Evolutionary conservation across 2,113 vertebrate species (phyloP), one percentile per base, ranked within the genome.

Genomic region (Genyomyrus donnyi): DNA sequence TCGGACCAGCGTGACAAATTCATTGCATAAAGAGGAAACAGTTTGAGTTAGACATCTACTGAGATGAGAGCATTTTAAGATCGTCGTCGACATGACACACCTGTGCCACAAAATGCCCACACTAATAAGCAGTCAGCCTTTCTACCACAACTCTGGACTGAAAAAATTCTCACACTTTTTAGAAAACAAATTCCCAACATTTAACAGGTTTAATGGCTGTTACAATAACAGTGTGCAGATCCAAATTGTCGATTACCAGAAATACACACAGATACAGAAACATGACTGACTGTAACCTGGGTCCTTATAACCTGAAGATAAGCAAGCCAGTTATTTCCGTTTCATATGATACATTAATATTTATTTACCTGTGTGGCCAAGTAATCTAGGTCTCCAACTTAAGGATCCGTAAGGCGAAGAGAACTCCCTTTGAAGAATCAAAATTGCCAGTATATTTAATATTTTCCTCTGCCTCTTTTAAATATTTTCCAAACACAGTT

Each of bases 401-500:
- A 86, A 27, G 19, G 19, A 13, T 49, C 84, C 10, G 2, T n/a
- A 86, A n/a, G 45, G 10, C 9, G 2, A 48, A 42, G 53, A 27
- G 21, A 86, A 86, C 45, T 80, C 48, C 48, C 21, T 86, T 86
- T 27, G 42, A 86, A 48, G n/a, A 49, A 86, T 50, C n/a, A 13
- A 48, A 48, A 27, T 86, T 49, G 24, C 24, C 24, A 13, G 39
- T 48, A 1, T 45, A 45, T 48, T 50, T 86, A 86, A 49, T 86
- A 27, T 50, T 66, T 39, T 77, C 70, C 31, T 13, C 27, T 48
- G 27, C 90, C 88, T 84, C 35, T 89, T 91, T 89, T 91, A 92
- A 92, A 83, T 91, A 91, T 42, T 90, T 91, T 92, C 85, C 83
- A 42, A 91, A 87, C 50, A 87, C 10, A 87, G 11, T 87, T 53